A percentile compares a stretch with the other conserved stretches of the same genome.
phyloP scores from a whole-genome alignment of 1,140 invertebrate species.

The Drosophila nigrodunni region DNA sequence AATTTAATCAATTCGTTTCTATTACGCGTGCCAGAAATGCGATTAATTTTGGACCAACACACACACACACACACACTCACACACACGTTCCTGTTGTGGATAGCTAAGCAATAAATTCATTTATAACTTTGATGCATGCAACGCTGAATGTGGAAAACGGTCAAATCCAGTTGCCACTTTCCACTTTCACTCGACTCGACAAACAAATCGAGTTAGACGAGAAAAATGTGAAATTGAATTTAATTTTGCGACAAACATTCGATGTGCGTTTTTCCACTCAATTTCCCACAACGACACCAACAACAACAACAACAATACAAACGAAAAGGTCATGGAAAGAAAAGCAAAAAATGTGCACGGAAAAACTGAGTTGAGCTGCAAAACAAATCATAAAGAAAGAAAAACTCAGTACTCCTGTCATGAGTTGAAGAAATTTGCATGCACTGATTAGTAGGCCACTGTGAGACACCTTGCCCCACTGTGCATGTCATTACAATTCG shows the following conservation, averaged over 20 bases:
- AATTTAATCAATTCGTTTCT: constrained; percentile 62
- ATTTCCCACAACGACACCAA: constrained; percentile 53
- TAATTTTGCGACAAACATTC: constrained; percentile 57
- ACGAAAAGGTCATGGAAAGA: not conserved
- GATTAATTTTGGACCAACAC: constrained; percentile 56
- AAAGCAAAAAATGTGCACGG: not conserved
- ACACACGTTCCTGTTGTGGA: not conserved
- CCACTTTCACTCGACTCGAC: constrained; percentile 62
- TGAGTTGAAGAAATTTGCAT: constrained; percentile 51
- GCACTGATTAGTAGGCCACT: not conserved
- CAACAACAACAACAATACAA: constrained; percentile 19
- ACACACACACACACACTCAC: constrained; percentile 30
- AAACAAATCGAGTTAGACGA: constrained; percentile 72
- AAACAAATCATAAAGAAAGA: constrained; percentile 16
- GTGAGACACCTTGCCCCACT: not conserved
- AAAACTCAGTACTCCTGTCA: not conserved
- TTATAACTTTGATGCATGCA: constrained; percentile 63
- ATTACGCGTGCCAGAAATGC: constrained; percentile 49
- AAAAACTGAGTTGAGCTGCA: constrained; percentile 5
- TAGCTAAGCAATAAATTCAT: constrained; percentile 66
- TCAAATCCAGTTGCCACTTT: constrained; percentile 55
- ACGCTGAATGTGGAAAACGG: constrained; percentile 47
- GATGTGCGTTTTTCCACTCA: constrained; percentile 57
- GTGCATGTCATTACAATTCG: constrained; percentile 57
- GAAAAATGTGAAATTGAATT: constrained; percentile 74